These are phyloP conservation scores for Leistus spinibarbis DNA, from an alignment of 2,888 invertebrate genomes.

Conservation along the genomic window DNA sequence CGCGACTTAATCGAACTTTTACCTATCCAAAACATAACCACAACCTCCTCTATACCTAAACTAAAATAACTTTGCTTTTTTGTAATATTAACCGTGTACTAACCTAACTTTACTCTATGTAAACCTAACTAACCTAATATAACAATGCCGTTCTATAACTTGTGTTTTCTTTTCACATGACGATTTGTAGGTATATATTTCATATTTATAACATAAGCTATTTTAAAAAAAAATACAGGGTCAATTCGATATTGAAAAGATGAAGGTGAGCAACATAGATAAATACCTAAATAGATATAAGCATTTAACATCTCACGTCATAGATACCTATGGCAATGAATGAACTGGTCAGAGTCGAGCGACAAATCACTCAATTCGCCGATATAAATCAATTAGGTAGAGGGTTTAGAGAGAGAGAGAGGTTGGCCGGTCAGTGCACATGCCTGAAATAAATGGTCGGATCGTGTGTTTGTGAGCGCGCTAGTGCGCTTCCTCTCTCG, in stretches of 20 bases:
- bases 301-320: background rate
- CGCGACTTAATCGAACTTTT: too few relatives aligned
- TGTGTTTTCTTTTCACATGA: too few relatives aligned
- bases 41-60: too few relatives aligned
- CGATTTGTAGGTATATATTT: too few relatives aligned
- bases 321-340: constrained; percentile 42
- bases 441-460: constrained; percentile 48
- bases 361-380: constrained; percentile 57
- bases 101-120: too few relatives aligned
- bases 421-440: constrained; percentile 45
- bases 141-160: too few relatives aligned
- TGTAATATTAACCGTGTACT: too few relatives aligned
- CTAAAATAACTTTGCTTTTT: too few relatives aligned
- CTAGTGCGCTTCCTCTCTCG: constrained; percentile 48
- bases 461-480: constrained; percentile 39
- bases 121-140: too few relatives aligned
- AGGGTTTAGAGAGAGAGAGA: constrained; percentile 44
- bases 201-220: background rate
- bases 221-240: too few relatives aligned
- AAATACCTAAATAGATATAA: background rate
- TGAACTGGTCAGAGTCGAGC: constrained; percentile 49
- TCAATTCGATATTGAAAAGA: background rate
- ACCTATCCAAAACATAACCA: too few relatives aligned
- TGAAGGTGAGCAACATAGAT: background rate
- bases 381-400: constrained; percentile 57